Evolutionary conservation across 2,888 invertebrate species (phyloP).

Genomic region (Blastobasis adustella): DNA sequence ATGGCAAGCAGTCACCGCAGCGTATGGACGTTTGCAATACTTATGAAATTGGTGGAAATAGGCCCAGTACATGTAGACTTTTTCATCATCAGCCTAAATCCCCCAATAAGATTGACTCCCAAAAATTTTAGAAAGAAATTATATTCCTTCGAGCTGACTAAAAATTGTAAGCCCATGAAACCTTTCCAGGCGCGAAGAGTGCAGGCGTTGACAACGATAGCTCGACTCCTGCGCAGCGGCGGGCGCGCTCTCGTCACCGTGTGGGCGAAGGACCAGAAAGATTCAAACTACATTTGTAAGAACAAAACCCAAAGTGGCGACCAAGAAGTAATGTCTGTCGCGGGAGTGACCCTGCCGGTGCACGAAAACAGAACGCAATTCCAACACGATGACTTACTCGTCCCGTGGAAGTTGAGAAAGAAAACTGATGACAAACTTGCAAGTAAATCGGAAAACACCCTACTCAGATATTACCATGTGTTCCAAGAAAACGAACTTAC

Average conservation of each 20-base stretch:
- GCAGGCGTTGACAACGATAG: slow-evolving; percentile 84
- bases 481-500: slow-evolving; percentile 90
- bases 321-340: slow-evolving; percentile 29
- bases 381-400: slow-evolving; percentile 90
- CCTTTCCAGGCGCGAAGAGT: slow-evolving; percentile 79
- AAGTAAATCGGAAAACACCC: slow-evolving; percentile 61
- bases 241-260: slow-evolving; percentile 93
- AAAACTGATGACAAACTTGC: slow-evolving; percentile 39
- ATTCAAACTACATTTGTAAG: slow-evolving; percentile 63
- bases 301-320: slow-evolving; percentile 25
- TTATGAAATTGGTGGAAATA: too few relatives aligned
- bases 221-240: slow-evolving; percentile 80
- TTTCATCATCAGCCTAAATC: too few relatives aligned
- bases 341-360: slow-evolving; percentile 77
- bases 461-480: slow-evolving; percentile 94
- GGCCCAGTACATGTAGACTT: too few relatives aligned
- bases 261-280: slow-evolving; percentile 94
- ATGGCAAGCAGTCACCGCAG: too few relatives aligned
- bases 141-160: too few relatives aligned
- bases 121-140: too few relatives aligned
- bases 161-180: background rate
- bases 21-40: too few relatives aligned
- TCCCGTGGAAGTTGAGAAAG: slow-evolving; percentile 91
- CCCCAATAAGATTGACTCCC: too few relatives aligned
- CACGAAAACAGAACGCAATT: slow-evolving; percentile 95